These are phyloP conservation scores for Verasper variegatus DNA, from an alignment of 2,113 vertebrate genomes.

Conservation along the genomic window DNA sequence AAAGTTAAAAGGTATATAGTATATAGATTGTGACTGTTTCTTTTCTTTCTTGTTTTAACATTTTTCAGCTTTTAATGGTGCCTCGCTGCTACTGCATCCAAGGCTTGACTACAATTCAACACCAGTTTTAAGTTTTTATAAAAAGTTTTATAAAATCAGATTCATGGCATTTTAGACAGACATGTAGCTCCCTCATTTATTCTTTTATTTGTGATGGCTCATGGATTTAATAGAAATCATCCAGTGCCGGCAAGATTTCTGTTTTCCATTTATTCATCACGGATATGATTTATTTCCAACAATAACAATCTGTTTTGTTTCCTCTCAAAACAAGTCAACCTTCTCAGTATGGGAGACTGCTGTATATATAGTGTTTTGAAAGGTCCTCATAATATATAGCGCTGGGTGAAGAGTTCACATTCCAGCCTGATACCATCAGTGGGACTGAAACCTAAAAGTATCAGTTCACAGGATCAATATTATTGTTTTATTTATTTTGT, in stretches of 20 bases:
- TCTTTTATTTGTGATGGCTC: slow-evolving; percentile 14
- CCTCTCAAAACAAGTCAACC: slow-evolving; percentile 44
- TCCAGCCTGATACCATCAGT: slow-evolving; percentile 42
- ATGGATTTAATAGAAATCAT: slow-evolving; percentile 27
- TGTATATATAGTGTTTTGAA: slow-evolving; percentile 18
- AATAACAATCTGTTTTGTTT: slow-evolving; percentile 45
- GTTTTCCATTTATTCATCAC: slow-evolving; percentile 43
- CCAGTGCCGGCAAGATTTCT: slow-evolving; percentile 13
- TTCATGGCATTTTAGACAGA: neutral
- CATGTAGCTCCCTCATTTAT: slow-evolving; percentile 10
- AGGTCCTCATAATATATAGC: slow-evolving; percentile 11
- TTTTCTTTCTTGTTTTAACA: neutral
- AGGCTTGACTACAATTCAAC: neutral
- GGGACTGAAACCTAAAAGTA: slow-evolving; percentile 25
- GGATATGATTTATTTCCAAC: slow-evolving; percentile 29
- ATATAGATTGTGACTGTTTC: neutral
- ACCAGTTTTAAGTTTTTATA: neutral
- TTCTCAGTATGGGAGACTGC: neutral
- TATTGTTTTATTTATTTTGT: slow-evolving; percentile 34
- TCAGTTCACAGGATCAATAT: slow-evolving; percentile 43
- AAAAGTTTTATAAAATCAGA: neutral
- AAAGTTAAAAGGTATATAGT: too few relatives aligned
- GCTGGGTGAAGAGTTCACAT: slow-evolving; percentile 50
- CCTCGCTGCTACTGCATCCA: neutral
- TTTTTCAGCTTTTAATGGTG: neutral